Conservation (phyloP, 2,113 vertebrate species). For the Leuciscus idus region DNA sequence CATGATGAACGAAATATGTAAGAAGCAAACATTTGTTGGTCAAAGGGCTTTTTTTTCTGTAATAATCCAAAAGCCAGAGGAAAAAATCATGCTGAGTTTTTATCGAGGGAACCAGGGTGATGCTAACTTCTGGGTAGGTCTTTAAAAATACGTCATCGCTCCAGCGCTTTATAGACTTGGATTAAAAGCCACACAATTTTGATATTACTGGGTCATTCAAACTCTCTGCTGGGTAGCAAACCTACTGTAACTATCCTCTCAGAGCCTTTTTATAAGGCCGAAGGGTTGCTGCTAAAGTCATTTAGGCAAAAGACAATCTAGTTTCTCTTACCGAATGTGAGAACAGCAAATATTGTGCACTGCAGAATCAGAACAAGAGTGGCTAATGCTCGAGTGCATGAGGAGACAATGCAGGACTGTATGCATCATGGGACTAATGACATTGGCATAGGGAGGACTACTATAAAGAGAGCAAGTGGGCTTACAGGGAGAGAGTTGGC, state of each 20-base stretch:
- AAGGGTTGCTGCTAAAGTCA: neutral
- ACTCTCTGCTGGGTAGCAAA: neutral
- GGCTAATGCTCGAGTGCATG: conserved; percentile 36
- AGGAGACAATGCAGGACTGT: conserved; percentile 24
- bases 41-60: neutral
- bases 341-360: conserved; percentile 24
- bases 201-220: neutral
- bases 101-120: neutral
- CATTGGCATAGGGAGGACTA: conserved; percentile 17
- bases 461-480: conserved; percentile 40
- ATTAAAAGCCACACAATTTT: neutral
- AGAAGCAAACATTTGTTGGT: neutral
- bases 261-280: neutral
- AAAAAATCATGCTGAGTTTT: neutral
- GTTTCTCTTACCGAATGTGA: neutral
- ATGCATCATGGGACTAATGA: conserved; percentile 43
- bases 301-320: neutral
- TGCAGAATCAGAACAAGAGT: conserved; percentile 29
- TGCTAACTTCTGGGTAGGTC: neutral
- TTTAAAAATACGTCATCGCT: neutral
- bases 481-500: conserved; percentile 22
- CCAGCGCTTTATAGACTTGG: neutral
- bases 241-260: neutral
- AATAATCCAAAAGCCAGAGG: neutral
- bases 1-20: neutral